Evolutionary conservation across 1,140 invertebrate species (phyloP).

Genomic region (Pinna nobilis): DNA sequence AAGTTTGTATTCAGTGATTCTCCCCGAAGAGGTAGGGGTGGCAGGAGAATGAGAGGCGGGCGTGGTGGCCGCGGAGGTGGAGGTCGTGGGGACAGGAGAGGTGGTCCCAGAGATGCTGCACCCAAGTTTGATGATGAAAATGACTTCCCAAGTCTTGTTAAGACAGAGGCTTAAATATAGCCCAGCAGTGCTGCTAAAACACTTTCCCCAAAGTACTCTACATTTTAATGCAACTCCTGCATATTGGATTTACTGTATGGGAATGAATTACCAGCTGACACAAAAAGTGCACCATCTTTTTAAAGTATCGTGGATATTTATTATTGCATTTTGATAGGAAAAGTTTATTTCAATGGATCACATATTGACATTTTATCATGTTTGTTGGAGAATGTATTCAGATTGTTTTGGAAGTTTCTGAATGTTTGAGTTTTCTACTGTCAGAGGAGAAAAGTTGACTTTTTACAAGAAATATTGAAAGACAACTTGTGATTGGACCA

Average conservation of each 20-base stretch:
- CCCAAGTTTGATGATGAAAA: slow-evolving; percentile 96
- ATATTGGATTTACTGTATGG: slow-evolving; percentile 10
- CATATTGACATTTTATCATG: background rate
- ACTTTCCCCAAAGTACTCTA: slow-evolving; percentile 20
- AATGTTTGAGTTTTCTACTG: too few relatives aligned
- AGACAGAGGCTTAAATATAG: slow-evolving; percentile 52
- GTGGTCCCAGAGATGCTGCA: slow-evolving; percentile 79
- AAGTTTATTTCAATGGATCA: background rate
- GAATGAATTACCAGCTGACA: slow-evolving; percentile 7
- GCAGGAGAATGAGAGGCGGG: slow-evolving; percentile 52
- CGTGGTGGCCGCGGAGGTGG: slow-evolving; percentile 46
- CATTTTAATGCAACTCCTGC: slow-evolving; percentile 12
- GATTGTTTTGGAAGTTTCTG: too few relatives aligned
- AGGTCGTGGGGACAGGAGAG: slow-evolving; percentile 38
- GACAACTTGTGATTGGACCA: too few relatives aligned
- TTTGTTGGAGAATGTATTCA: too few relatives aligned
- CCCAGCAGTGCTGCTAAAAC: slow-evolving; percentile 11
- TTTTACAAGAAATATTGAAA: too few relatives aligned
- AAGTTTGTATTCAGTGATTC: slow-evolving; percentile 59
- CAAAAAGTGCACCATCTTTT: slow-evolving; percentile 21
- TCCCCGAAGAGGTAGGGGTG: slow-evolving; percentile 47
- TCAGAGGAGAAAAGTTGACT: too few relatives aligned
- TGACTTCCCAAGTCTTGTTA: slow-evolving; percentile 86
- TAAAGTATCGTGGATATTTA: slow-evolving; percentile 11
- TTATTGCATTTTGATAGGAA: background rate